Conservation (phyloP, 2,797 vertebrate genomes). For the Australoheros facetus region DNA sequence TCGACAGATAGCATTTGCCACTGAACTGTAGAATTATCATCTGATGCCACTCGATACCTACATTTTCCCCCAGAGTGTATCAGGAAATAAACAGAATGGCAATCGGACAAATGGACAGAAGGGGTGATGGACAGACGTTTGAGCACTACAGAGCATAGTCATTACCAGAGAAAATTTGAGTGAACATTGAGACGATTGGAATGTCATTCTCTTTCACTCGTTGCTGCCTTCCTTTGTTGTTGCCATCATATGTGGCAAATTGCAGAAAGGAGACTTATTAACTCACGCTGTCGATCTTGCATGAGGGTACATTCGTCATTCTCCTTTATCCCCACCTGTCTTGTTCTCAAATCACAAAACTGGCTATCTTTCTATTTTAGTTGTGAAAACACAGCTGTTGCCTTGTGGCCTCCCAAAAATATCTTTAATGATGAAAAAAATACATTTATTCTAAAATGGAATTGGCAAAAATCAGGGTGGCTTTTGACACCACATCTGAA, state of each 20-base stretch:
- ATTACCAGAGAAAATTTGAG: background rate
- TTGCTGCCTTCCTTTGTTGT: background rate
- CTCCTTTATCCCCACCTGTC: background rate
- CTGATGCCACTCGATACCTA: constrained; percentile 58
- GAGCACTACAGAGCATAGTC: background rate
- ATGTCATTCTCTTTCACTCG: background rate
- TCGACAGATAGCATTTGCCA: constrained; percentile 52
- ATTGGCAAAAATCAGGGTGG: background rate
- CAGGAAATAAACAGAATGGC: constrained; percentile 31
- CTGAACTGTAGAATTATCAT: constrained; percentile 68
- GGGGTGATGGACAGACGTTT: background rate
- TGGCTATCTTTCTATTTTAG: background rate
- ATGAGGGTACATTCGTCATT: background rate
- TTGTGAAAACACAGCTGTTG: background rate
- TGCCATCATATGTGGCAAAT: background rate
- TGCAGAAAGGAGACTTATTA: too few species aligned
- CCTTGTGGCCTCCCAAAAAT: background rate
- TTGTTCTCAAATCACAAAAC: background rate
- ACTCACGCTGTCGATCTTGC: background rate
- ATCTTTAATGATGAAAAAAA: background rate
- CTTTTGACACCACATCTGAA: too few species aligned
- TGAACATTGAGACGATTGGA: background rate
- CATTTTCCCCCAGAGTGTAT: constrained; percentile 23
- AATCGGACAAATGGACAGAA: background rate
- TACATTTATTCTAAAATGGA: background rate